phyloP scores from a whole-genome alignment of 1,140 invertebrate genomes.

The Panagrolaimus sp. region DNA sequence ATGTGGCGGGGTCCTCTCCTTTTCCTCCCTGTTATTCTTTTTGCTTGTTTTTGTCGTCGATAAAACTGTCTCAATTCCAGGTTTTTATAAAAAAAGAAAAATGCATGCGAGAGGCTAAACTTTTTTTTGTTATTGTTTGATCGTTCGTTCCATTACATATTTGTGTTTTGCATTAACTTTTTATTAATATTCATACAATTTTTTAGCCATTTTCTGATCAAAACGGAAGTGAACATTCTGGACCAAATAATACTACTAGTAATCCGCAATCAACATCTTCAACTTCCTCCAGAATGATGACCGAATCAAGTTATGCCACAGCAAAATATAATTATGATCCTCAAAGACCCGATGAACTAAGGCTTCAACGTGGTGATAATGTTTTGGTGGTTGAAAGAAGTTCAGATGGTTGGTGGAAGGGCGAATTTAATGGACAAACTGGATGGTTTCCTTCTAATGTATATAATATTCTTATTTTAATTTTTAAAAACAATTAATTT shows the following conservation, averaged over 20 bases:
- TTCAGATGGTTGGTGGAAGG: constrained; percentile 98
- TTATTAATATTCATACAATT: not conserved
- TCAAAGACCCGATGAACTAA: constrained; percentile 89
- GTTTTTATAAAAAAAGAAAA: too few relatives aligned
- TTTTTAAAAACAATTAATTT: constrained; percentile 72
- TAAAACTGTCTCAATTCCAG: too few relatives aligned
- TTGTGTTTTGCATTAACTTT: not conserved
- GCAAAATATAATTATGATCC: constrained; percentile 97
- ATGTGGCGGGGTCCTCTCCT: too few relatives aligned
- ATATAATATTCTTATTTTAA: constrained; percentile 71
- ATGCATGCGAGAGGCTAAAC: too few relatives aligned
- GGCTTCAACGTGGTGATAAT: constrained; percentile 73
- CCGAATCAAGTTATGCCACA: constrained; percentile 65
- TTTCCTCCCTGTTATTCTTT: too few relatives aligned
- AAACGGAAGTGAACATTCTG: too few relatives aligned
- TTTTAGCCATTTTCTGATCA: constrained; percentile 9
- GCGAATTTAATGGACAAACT: constrained; percentile 67
- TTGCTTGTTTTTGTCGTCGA: too few relatives aligned
- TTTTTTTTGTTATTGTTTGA: constrained; percentile 15
- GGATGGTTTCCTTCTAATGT: constrained; percentile 99
- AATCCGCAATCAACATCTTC: constrained; percentile 31
- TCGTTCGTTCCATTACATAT: not conserved
- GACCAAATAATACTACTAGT: not conserved
- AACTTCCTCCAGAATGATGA: constrained; percentile 38
- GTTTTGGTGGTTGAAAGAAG: constrained; percentile 92